Conservation (phyloP, 2,113 vertebrate species). For the Cochlearius cochlearius region DNA sequence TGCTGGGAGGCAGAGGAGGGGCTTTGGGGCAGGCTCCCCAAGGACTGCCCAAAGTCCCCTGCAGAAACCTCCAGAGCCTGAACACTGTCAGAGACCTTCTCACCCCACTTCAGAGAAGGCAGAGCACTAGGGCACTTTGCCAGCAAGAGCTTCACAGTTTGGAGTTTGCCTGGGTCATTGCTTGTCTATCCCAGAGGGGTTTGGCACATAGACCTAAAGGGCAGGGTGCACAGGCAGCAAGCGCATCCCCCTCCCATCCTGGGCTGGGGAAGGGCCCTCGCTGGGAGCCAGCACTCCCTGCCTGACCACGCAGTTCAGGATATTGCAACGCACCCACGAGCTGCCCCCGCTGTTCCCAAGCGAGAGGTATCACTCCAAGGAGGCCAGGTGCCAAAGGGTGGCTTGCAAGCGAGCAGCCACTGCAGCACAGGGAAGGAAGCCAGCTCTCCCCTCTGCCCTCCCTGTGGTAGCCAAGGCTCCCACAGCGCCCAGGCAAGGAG, state of each 20-base stretch:
- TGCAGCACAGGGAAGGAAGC: neutral
- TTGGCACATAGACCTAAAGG: slow-evolving; percentile 9
- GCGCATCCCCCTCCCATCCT: neutral
- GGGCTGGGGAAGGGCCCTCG: neutral
- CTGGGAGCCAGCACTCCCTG: neutral
- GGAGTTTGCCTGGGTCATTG: neutral
- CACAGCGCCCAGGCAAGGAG: neutral
- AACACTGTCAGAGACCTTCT: neutral
- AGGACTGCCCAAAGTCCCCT: neutral
- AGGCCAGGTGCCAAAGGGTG: neutral
- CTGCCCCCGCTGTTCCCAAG: neutral
- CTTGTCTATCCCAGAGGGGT: neutral
- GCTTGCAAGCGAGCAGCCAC: neutral
- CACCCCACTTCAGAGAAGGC: neutral
- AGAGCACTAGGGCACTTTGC: neutral
- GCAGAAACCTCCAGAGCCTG: neutral
- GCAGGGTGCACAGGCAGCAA: accelerated
- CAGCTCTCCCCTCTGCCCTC: neutral
- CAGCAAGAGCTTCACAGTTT: slow-evolving; percentile 10
- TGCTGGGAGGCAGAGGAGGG: neutral
- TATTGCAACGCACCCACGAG: neutral
- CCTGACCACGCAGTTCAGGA: neutral
- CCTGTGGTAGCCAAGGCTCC: neutral
- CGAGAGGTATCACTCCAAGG: accelerated
- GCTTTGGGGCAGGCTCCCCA: neutral